Base-by-base conservation (phyloP, 2,113 vertebrate genomes). In the Herpailurus yagouaroundi region DNA sequence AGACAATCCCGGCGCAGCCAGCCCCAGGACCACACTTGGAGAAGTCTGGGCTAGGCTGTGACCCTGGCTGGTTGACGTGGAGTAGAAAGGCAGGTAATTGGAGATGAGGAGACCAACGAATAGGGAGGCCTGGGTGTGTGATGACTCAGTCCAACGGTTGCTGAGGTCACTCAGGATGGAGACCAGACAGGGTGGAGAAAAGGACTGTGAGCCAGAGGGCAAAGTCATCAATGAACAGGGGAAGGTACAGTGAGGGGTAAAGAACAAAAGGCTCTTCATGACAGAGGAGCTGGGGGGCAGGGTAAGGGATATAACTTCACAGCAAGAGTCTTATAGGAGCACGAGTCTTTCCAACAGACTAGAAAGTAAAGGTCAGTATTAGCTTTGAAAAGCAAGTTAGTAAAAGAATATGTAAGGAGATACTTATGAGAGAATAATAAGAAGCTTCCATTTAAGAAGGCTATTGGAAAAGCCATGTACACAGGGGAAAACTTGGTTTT, bases 131-230 rank as follows among this genome's bases (percentile, higher is more conserved):
- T 57, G 68, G 69, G 45, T 48, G 9, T 14, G 71, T 29, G 50
- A 1, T 97, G 93, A 93, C 33, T 89, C 95, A 82, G 38, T 36
- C 16, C 4, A 12, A 60, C 18, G 84, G 93, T 18, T 74, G 23
- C 55, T 74, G 88, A 97, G 36, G 38, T 93, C 89, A 91, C 86
- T 96, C 71, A 69, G 97, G 96, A 93, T 79, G 48, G 95, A 96
- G 38, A 91, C 41, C 38, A 96, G 96, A 97, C 77, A 77, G 92
- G 92, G 79, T 92, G 92, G 90, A 79, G 93, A 27, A 45, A 33
- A 81, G 27, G 52, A 29, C 2, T 0, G 0, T 8, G 80, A 69
- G 85, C 25, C 89, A 64, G 50, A 95, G 52, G 36, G 45, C 77
- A 88, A 55, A 85, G 60, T 68, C 92, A n/a, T 16, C 21, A 0